Evolutionary conservation across 2,113 vertebrate species (phyloP).

Genomic region (Bagarius yarrelli): DNA sequence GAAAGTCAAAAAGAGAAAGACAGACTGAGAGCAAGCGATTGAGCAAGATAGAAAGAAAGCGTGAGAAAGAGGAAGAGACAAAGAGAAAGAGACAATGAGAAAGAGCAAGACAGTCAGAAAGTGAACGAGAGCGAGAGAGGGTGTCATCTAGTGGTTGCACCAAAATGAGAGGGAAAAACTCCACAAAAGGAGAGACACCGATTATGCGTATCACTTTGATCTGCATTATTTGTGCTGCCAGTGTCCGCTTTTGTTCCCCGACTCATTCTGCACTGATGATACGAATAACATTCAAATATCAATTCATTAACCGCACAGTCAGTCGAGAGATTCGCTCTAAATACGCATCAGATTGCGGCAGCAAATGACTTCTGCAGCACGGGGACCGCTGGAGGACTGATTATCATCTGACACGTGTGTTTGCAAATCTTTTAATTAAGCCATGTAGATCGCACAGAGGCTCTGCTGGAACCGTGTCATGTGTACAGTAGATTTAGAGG

Average conservation of each 20-base stretch:
- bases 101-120: not conserved
- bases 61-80: not conserved
- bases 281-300: slow-evolving; percentile 77
- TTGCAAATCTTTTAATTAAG: slow-evolving; percentile 79
- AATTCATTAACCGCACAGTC: slow-evolving; percentile 76
- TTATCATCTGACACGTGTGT: slow-evolving; percentile 74
- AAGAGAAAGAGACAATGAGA: not conserved
- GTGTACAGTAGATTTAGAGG: slow-evolving; percentile 45
- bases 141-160: slow-evolving; percentile 70
- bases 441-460: slow-evolving; percentile 61
- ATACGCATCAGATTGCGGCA: slow-evolving; percentile 73
- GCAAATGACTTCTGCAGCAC: slow-evolving; percentile 75
- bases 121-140: slow-evolving; percentile 47
- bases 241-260: slow-evolving; percentile 72
- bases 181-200: slow-evolving; percentile 49
- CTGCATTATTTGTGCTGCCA: slow-evolving; percentile 75
- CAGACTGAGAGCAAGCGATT: not conserved
- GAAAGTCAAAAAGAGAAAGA: not conserved
- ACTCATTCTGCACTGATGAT: slow-evolving; percentile 76
- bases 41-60: not conserved
- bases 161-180: slow-evolving; percentile 30
- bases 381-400: slow-evolving; percentile 63
- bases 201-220: slow-evolving; percentile 75
- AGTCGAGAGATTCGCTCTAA: slow-evolving; percentile 72
- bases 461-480: slow-evolving; percentile 49